Conservation (phyloP, 2,888 invertebrate genomes). For the Apoda limacodes region DNA sequence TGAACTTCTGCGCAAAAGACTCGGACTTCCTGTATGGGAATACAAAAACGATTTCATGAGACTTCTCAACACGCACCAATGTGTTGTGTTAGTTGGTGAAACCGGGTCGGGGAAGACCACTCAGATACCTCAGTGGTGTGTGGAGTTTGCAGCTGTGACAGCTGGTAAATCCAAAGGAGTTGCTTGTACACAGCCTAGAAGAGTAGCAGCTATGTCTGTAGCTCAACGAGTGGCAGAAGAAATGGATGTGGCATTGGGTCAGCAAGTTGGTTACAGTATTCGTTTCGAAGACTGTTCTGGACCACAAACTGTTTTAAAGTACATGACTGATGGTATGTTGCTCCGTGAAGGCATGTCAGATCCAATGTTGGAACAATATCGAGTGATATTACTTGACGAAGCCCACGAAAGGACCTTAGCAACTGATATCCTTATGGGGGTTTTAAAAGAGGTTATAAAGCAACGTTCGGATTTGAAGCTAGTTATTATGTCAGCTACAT, state of each 20-base stretch:
- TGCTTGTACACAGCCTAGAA: constrained; percentile 95
- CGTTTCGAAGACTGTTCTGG: constrained; percentile 99
- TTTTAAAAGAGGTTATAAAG: constrained; percentile 95
- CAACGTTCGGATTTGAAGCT: constrained; percentile 94
- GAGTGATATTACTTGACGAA: constrained; percentile 96
- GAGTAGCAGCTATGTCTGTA: constrained; percentile 99
- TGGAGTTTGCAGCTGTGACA: constrained; percentile 50
- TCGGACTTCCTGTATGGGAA: constrained; percentile 96
- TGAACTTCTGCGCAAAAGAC: constrained; percentile 89
- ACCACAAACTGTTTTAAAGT: constrained; percentile 92
- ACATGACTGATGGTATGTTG: constrained; percentile 99
- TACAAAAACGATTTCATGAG: constrained; percentile 97
- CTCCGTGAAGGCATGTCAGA: constrained; percentile 99
- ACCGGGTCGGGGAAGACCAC: constrained; percentile 99
- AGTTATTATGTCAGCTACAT: constrained; percentile 98
- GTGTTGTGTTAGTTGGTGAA: constrained; percentile 97
- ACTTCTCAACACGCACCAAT: constrained; percentile 91
- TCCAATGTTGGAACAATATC: constrained; percentile 96
- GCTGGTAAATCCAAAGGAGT: constrained; percentile 69
- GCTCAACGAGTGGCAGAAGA: constrained; percentile 99
- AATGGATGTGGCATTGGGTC: constrained; percentile 95
- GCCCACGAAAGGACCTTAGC: constrained; percentile 99
- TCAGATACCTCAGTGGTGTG: constrained; percentile 88
- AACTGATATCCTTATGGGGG: constrained; percentile 99
- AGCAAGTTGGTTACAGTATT: constrained; percentile 76